phyloP scores from a whole-genome alignment of 2,797 vertebrate genomes.

The Lutjanus campechanus region DNA sequence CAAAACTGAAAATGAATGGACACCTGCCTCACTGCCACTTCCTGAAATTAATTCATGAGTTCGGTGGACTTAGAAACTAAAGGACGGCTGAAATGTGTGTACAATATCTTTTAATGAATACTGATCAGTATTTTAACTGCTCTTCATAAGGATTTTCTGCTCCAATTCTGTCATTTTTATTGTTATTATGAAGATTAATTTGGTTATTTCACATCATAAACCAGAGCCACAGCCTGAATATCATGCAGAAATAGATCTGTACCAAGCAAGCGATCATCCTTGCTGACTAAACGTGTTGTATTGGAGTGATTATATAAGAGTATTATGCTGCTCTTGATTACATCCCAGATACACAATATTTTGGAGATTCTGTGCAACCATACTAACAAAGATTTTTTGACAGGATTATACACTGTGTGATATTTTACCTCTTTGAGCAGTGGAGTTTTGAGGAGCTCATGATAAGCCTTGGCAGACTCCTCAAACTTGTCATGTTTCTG shows the following conservation, averaged over 20 bases:
- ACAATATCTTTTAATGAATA: background rate
- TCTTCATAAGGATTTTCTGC: background rate
- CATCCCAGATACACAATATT: background rate
- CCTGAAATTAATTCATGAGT: background rate
- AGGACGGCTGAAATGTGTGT: background rate
- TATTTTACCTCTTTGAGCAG: conserved; percentile 93
- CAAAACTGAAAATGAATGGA: background rate
- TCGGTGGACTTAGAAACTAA: background rate
- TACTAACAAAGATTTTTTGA: background rate
- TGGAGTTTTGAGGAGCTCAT: conserved; percentile 94
- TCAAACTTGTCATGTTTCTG: conserved; percentile 98
- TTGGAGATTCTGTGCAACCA: background rate
- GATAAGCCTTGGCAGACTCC: conserved; percentile 95
- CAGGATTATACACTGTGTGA: background rate
- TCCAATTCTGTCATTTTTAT: too few species aligned
- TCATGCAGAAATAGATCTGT: background rate
- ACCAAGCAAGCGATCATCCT: background rate
- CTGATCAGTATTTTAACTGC: background rate
- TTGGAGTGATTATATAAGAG: background rate
- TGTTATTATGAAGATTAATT: background rate
- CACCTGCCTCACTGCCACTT: background rate
- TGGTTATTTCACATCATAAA: background rate
- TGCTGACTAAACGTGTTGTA: background rate
- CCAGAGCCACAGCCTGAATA: background rate
- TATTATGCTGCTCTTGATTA: background rate